Percentiles rank a stretch among this genome's conserved stretches.
phyloP scores from a whole-genome alignment of 2,113 vertebrate species.

The Sinocyclocheilus anshuiensis region DNA sequence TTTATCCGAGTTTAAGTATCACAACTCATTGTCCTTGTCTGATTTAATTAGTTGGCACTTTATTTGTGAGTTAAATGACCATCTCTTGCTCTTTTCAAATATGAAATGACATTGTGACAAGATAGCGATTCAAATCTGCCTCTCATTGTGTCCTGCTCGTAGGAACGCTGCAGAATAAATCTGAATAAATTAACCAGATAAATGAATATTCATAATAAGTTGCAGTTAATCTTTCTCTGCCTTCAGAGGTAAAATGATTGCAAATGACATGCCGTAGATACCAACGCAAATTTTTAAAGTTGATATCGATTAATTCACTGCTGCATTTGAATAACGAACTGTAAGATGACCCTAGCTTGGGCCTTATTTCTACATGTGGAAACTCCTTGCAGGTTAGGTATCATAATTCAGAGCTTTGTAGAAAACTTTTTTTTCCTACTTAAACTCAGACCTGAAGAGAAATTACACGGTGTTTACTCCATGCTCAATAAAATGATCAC shows the following conservation, averaged over 20 bases:
- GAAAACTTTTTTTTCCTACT: background rate
- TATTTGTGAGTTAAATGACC: conserved; percentile 57
- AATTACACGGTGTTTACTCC: background rate
- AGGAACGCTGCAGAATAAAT: conserved; percentile 15
- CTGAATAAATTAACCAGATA: conserved; percentile 49
- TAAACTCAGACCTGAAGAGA: background rate
- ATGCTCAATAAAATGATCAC: background rate
- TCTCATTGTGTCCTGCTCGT: conserved; percentile 55
- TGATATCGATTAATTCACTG: background rate
- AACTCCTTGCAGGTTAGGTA: background rate
- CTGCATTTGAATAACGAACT: background rate
- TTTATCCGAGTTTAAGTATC: conserved; percentile 46
- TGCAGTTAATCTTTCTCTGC: conserved; percentile 37
- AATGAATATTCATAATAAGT: conserved; percentile 46
- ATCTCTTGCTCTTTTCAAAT: conserved; percentile 53
- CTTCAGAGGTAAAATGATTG: conserved; percentile 40
- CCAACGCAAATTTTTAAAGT: background rate
- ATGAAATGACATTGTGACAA: conserved; percentile 53
- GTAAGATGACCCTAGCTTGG: background rate
- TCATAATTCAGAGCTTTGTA: background rate
- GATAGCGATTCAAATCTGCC: conserved; percentile 54
- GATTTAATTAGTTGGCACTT: conserved; percentile 48
- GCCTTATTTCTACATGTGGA: background rate
- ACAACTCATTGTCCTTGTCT: conserved; percentile 58
- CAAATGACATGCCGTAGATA: conserved; percentile 22